phyloP scores from a whole-genome alignment of 1,140 invertebrate genomes.

The Drosophila novamexicana region DNA sequence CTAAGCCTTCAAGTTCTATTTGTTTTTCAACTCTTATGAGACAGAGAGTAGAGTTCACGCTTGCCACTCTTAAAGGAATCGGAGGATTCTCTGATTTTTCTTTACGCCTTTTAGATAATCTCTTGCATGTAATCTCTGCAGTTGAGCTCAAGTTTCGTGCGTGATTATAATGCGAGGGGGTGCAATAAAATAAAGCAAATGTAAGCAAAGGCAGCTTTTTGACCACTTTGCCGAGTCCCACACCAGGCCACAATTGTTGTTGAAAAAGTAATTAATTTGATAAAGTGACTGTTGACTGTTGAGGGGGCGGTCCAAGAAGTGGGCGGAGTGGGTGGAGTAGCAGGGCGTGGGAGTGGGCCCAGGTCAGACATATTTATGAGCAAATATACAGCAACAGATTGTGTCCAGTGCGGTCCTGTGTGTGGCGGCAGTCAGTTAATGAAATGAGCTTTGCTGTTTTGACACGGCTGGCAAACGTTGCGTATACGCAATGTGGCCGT shows the following conservation, averaged over 20 bases:
- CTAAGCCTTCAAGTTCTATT: no score
- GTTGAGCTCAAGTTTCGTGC: constrained; percentile 25
- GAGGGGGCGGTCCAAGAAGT: constrained; percentile 29
- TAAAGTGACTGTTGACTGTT: constrained; percentile 62
- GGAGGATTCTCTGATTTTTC: neutral
- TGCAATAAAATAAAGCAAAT: constrained; percentile 68
- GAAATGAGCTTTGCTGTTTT: constrained; percentile 73
- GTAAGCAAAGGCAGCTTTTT: constrained; percentile 74
- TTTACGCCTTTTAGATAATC: constrained; percentile 5
- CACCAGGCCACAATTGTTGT: constrained; percentile 50
- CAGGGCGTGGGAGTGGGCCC: neutral
- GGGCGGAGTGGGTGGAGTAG: neutral
- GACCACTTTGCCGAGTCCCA: constrained; percentile 42
- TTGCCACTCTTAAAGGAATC: no score
- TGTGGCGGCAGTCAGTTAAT: constrained; percentile 66
- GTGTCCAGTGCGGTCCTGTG: constrained; percentile 48
- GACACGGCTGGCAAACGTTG: constrained; percentile 44
- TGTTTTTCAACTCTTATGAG: neutral
- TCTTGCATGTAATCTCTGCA: constrained; percentile 15
- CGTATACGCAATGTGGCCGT: constrained; percentile 55
- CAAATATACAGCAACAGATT: constrained; percentile 73
- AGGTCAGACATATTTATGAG: constrained; percentile 75
- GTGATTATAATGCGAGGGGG: constrained; percentile 51
- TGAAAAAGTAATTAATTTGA: constrained; percentile 83
- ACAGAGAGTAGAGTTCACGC: neutral